Evolutionary conservation across 2,888 invertebrate species (phyloP).

Genomic region (Entomobrya proxima): DNA sequence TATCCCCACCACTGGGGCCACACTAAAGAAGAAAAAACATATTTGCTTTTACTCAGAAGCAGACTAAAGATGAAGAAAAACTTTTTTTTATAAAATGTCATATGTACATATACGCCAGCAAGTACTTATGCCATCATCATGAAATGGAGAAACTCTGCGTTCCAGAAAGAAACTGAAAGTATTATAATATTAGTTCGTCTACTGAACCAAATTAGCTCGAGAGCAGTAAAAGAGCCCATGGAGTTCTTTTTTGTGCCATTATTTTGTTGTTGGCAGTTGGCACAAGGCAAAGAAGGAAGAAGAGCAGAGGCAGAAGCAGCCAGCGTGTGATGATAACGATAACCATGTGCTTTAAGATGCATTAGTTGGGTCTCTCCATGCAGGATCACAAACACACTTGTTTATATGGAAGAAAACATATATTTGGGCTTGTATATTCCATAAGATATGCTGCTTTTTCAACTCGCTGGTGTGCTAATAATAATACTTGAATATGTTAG

Average conservation of each 20-base stretch:
- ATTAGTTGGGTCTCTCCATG: not conserved
- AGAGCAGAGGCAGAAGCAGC: not conserved
- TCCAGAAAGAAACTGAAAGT: not conserved
- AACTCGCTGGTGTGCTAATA: slow-evolving; percentile 20
- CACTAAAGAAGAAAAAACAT: slow-evolving; percentile 18
- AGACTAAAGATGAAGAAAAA: not conserved
- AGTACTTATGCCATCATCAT: not conserved
- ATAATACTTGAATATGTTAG: slow-evolving; percentile 42
- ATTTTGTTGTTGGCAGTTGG: slow-evolving; percentile 43
- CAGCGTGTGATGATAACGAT: slow-evolving; percentile 37
- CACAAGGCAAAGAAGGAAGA: slow-evolving; percentile 21
- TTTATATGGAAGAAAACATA: not conserved
- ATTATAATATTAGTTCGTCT: not conserved
- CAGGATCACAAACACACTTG: not conserved
- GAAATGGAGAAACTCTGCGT: not conserved
- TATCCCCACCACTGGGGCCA: slow-evolving; percentile 9
- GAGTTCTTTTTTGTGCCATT: slow-evolving; percentile 25
- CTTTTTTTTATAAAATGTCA: not conserved
- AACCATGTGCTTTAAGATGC: slow-evolving; percentile 47
- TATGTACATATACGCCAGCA: not conserved
- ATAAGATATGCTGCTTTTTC: not conserved
- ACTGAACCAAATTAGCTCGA: slow-evolving; percentile 41
- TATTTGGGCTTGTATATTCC: not conserved
- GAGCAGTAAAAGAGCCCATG: slow-evolving; percentile 6
- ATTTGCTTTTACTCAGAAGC: slow-evolving; percentile 11